phyloP scores from a whole-genome alignment of 2,113 vertebrate species.

The Athene cunicularia region DNA sequence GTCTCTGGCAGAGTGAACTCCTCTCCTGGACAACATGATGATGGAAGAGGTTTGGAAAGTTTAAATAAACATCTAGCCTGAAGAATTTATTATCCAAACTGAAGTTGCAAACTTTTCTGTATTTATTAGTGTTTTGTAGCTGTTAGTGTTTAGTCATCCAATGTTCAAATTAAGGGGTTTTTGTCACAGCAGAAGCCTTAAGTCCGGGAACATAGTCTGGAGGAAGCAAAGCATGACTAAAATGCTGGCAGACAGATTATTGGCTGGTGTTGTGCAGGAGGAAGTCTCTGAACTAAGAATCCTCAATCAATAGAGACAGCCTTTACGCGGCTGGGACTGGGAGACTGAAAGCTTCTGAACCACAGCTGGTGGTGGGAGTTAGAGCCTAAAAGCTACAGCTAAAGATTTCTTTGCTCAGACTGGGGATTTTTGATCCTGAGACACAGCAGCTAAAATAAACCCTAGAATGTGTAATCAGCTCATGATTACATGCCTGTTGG shows the following conservation, averaged over 20 bases:
- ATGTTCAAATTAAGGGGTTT: conserved; percentile 31
- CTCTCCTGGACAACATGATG: neutral
- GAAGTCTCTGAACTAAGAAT: conserved; percentile 1
- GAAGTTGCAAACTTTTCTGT: neutral
- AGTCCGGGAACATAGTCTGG: neutral
- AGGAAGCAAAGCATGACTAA: neutral
- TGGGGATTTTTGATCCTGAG: neutral
- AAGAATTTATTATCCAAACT: neutral
- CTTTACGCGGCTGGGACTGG: fast-evolving
- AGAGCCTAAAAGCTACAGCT: neutral
- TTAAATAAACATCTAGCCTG: neutral
- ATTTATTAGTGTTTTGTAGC: neutral
- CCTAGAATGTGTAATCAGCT: neutral
- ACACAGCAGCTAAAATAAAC: neutral
- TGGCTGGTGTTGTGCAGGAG: neutral
- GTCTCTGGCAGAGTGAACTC: neutral
- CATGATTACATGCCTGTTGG: neutral
- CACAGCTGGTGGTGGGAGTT: neutral
- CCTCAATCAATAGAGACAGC: neutral
- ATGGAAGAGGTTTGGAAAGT: neutral
- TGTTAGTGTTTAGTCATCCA: conserved; percentile 21
- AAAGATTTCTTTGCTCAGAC: neutral
- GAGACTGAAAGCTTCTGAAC: neutral
- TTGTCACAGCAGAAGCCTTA: neutral
- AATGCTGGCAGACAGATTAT: neutral